Base-by-base conservation (phyloP, 2,888 invertebrate genomes). In the Polydrusus pterygomalis region DNA sequence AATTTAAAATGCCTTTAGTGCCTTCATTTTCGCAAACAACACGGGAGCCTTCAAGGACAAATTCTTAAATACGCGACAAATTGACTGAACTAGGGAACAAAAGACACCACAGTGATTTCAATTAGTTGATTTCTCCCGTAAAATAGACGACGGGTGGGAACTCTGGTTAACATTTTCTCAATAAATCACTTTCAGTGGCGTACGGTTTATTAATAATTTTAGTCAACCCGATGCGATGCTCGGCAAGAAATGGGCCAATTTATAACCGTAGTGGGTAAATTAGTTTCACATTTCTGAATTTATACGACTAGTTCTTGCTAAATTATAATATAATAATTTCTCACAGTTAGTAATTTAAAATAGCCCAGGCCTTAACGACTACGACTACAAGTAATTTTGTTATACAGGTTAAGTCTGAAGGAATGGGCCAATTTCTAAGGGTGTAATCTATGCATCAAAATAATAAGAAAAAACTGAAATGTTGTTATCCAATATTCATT, bases 121-220 rank as follows among this genome's bases (percentile, higher is more conserved):
- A 68, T 68, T 68, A 68, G 68, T 43, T 54, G 68, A 68, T 68
- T 68, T 67, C 68, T 34, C 38, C 40, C 40, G 40, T 49, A 54
- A 47, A 67, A 38, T 68, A 54, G 51, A 51, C 38, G 63, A 51
- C 63, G 62, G 63, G 49, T 63, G 69, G 40, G 51, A 69, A 54
- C 58, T 68, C 15, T 63, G 34, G 60, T 40, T 54, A 60, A 51
- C 60, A 69, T 40, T 63, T 74, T 68, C 69, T 51, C 74, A 38
- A 74, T 74, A 74, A 74, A 74, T 74, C 74, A 69, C 25, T 49
- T 18, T 34, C 68, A 68, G 68, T 68, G 68, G 68, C 68, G 74
- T 69, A 69, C 60, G 30, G 74, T 51, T 58, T 74, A 54, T 74
- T 74, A 69, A 63, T 74, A 68, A 63, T 69, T 67, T 67, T 25